Percentiles rank a stretch among this genome's conserved stretches.
These are phyloP conservation scores for Lysandra coridon DNA, from an alignment of 2,888 invertebrate genomes.

Conservation along the genomic window DNA sequence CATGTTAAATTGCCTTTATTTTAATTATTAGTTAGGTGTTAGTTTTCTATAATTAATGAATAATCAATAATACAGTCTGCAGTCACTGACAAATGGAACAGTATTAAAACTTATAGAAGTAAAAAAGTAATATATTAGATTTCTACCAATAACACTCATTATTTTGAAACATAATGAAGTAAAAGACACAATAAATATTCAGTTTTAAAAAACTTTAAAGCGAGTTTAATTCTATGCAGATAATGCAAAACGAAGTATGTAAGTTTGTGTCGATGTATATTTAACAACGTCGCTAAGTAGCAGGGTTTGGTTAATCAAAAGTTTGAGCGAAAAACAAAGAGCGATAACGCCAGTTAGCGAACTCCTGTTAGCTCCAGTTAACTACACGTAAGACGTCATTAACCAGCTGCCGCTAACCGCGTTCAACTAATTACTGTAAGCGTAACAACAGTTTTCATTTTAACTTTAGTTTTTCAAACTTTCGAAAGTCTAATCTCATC, in stretches of 20 bases:
- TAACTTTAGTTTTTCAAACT: neutral
- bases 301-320: constrained; percentile 16
- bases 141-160: no score
- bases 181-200: no score
- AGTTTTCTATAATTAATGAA: no score
- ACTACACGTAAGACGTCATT: neutral
- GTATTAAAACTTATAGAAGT: no score
- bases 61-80: no score
- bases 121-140: no score
- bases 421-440: constrained; percentile 21
- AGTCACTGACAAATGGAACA: no score
- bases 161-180: no score
- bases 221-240: no score
- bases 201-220: no score
- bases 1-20: no score
- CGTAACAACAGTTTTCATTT: neutral
- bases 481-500: neutral
- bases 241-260: neutral
- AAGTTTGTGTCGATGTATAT: neutral
- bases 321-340: constrained; percentile 20
- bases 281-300: neutral
- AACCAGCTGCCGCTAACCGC: constrained; percentile 24
- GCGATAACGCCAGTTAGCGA: constrained; percentile 2
- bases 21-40: no score
- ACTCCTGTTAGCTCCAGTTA: constrained; percentile 2